These are phyloP conservation scores for Nycteola revayana DNA, from an alignment of 2,888 invertebrate genomes.

Conservation along the genomic window DNA sequence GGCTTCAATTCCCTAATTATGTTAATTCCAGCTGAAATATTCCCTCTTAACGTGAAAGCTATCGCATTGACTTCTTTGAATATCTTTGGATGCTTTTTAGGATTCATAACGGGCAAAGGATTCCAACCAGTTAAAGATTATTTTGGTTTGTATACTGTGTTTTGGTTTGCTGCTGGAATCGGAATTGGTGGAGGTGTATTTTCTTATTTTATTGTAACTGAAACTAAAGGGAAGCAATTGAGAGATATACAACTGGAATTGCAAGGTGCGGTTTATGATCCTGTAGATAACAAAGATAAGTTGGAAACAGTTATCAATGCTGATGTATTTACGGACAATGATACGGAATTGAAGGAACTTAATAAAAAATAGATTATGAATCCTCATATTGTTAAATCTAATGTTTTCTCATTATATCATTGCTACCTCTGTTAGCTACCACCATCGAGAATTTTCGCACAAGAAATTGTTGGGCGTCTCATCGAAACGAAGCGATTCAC, in stretches of 20 bases:
- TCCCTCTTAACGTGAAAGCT: slow-evolving; percentile 80
- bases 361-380: too few relatives aligned
- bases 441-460: too few relatives aligned
- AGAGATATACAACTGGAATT: slow-evolving; percentile 77
- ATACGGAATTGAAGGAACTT: neutral
- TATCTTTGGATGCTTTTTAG: slow-evolving; percentile 58
- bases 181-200: slow-evolving; percentile 67
- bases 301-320: too few relatives aligned
- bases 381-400: too few relatives aligned
- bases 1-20: slow-evolving; percentile 74
- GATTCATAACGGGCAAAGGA: slow-evolving; percentile 69
- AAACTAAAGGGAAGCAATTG: slow-evolving; percentile 81
- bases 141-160: slow-evolving; percentile 71
- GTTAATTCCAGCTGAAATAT: slow-evolving; percentile 78
- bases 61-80: slow-evolving; percentile 73
- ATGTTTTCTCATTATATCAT: too few relatives aligned
- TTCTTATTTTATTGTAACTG: slow-evolving; percentile 68
- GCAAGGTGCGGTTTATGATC: slow-evolving; percentile 49
- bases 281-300: neutral
- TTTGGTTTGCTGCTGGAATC: slow-evolving; percentile 32
- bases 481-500: too few relatives aligned
- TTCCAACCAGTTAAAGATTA: slow-evolving; percentile 70
- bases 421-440: too few relatives aligned
- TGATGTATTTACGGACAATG: neutral
- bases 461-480: too few relatives aligned